Evolutionary conservation across 2,888 invertebrate genomes (phyloP), one percentile per base, ranked within the genome.

Genomic region (Phlogophora meticulosa): DNA sequence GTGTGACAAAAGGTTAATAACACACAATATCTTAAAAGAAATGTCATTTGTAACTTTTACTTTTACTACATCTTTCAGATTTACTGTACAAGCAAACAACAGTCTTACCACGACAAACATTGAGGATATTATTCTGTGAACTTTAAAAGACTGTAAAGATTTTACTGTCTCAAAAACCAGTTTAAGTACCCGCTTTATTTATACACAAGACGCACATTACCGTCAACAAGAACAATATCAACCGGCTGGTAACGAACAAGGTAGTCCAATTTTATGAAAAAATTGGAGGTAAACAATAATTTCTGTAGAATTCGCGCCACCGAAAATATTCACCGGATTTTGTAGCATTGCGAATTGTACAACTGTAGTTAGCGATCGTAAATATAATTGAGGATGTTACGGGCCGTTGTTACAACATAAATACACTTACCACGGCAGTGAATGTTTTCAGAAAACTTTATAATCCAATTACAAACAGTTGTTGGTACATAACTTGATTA

Each of bases 391-490:
- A 78, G 70, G 78, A 78, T 80, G 72, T 72, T 59, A 69, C 64
- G 59, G 51, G n/a, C 20, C 20, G 66, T 56, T 69, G 63, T 67
- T 76, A 66, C 79, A 76, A 78, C 80, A 81, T 69, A 74, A 72
- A 57, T 72, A 61, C 42, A 81, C 84, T 80, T 72, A 84, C 84
- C 80, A 67, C 65, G 51, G 53, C 20, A 66, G 61, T 72, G 58
- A 67, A 68, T 56, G 34, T 58, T 34, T 53, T 52, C 67, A 58
- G 52, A 64, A 72, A 80, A 71, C 68, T 69, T 79, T 72, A 53
- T 80, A 84, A 85, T 85, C 76, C 72, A 78, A 84, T 85, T 84
- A 83, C 34, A 66, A 76, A 61, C 56, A 63, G 40, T 60, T 74
- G 55, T 62, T 69, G 52, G 59, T 69, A 75, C 80, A 68, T 68